These are phyloP conservation scores for Lasaia peninsularis DNA, from an alignment of 1,140 invertebrate species.

Conservation along the genomic window DNA sequence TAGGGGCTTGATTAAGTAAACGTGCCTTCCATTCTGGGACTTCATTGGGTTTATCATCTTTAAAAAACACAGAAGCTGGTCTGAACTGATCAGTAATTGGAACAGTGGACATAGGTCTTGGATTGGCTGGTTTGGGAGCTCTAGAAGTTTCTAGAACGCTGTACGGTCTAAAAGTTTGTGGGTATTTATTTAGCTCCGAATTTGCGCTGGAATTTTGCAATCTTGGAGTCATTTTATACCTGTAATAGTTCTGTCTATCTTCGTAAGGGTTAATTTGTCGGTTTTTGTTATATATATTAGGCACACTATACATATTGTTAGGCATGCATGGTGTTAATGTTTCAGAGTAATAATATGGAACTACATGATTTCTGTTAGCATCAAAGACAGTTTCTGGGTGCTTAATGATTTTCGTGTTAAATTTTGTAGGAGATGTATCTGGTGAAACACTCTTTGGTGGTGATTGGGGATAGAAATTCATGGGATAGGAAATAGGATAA, in stretches of 20 bases:
- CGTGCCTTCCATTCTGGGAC: slow-evolving; percentile 56
- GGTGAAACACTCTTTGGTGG: slow-evolving; percentile 50
- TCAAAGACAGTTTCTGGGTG: slow-evolving; percentile 57
- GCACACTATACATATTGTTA: slow-evolving; percentile 58
- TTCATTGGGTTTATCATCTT: slow-evolving; percentile 44
- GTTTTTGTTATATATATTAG: slow-evolving; percentile 47
- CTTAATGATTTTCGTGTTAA: slow-evolving; percentile 48
- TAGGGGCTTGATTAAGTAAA: slow-evolving; percentile 52
- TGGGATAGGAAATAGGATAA: slow-evolving; percentile 66
- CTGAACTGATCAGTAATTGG: slow-evolving; percentile 58
- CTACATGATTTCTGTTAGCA: slow-evolving; percentile 70
- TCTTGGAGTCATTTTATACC: slow-evolving; percentile 39
- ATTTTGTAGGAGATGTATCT: slow-evolving; percentile 41
- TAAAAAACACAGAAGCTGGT: slow-evolving; percentile 61
- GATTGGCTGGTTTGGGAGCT: slow-evolving; percentile 45
- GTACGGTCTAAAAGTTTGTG: slow-evolving; percentile 53
- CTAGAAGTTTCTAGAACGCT: slow-evolving; percentile 62
- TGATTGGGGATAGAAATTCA: slow-evolving; percentile 56
- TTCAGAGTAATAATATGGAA: slow-evolving; percentile 70
- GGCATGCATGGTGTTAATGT: slow-evolving; percentile 61
- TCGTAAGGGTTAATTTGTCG: slow-evolving; percentile 55
- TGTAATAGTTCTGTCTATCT: slow-evolving; percentile 47
- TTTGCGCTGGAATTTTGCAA: slow-evolving; percentile 40
- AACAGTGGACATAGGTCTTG: slow-evolving; percentile 58
- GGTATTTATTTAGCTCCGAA: slow-evolving; percentile 41